Percentiles rank a stretch among this genome's conserved stretches.
Conservation (phyloP, 2,113 vertebrate genomes). For the Perca flavescens region DNA sequence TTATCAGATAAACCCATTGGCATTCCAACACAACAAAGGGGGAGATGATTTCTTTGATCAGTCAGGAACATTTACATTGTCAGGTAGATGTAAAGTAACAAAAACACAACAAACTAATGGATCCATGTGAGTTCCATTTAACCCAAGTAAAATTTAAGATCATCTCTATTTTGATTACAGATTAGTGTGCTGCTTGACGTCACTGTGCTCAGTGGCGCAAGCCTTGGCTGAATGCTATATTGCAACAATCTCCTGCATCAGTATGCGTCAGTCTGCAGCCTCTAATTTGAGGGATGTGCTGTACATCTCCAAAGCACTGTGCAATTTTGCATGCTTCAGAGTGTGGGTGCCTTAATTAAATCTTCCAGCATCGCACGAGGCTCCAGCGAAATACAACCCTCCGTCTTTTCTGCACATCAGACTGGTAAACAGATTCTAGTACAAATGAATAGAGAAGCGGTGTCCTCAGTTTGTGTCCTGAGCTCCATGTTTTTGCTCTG, state of each 20-base stretch:
- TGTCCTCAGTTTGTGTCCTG: not conserved
- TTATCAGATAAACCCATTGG: not conserved
- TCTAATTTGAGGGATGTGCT: constrained; percentile 41
- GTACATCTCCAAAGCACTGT: constrained; percentile 41
- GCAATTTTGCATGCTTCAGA: constrained; percentile 56
- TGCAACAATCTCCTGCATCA: constrained; percentile 28
- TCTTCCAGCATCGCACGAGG: constrained; percentile 32
- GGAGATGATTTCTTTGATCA: not conserved
- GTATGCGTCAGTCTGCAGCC: constrained; percentile 42
- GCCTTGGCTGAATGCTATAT: not conserved
- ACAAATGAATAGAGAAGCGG: constrained; percentile 13
- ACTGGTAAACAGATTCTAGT: constrained; percentile 6
- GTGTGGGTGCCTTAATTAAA: constrained; percentile 65
- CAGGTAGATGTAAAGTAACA: constrained; percentile 4
- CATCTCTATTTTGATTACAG: not conserved
- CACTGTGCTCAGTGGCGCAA: not conserved
- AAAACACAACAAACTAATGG: not conserved
- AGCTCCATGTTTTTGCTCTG: not conserved
- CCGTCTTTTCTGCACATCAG: constrained; percentile 13
- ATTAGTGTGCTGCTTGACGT: not conserved
- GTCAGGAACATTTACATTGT: not conserved
- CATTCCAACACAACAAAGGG: not conserved
- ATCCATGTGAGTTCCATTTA: not conserved
- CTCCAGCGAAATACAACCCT: constrained; percentile 30
- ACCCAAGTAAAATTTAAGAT: not conserved